phyloP scores from a whole-genome alignment of 2,888 invertebrate species.

The Diplazon laetatorius region DNA sequence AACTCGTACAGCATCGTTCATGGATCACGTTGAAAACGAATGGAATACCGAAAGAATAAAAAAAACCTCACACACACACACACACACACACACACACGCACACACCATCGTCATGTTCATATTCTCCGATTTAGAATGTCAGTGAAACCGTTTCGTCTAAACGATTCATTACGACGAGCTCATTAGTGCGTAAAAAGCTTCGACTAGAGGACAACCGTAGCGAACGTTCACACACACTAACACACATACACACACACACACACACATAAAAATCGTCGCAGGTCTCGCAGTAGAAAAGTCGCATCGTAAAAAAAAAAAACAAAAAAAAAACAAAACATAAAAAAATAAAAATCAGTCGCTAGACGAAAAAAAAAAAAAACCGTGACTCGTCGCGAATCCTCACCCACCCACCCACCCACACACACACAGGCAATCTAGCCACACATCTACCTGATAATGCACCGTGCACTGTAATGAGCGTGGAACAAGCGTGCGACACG shows the following conservation, averaged over 20 bases:
- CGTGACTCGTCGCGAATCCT: slow-evolving; percentile 20
- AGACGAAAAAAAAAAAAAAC: slow-evolving; percentile 51
- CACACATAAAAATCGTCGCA: not conserved
- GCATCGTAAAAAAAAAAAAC: slow-evolving; percentile 45
- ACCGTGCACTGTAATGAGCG: slow-evolving; percentile 39
- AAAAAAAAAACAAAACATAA: no score
- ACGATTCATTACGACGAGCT: slow-evolving; percentile 57
- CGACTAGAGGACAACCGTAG: slow-evolving; percentile 31
- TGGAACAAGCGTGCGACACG: slow-evolving; percentile 57
- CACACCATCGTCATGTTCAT: not conserved
- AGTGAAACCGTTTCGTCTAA: slow-evolving; percentile 58
- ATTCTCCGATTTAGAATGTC: slow-evolving; percentile 15
- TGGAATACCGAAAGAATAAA: no score
- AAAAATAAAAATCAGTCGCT: no score
- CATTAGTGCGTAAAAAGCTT: slow-evolving; percentile 42
- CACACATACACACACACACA: no score
- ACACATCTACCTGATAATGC: not conserved
- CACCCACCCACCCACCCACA: not conserved
- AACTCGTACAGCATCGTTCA: slow-evolving; percentile 14
- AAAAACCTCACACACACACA: no score
- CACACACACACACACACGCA: not conserved
- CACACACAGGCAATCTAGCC: not conserved
- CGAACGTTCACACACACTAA: no score
- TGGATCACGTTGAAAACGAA: slow-evolving; percentile 3
- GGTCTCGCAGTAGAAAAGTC: slow-evolving; percentile 47